Evolutionary conservation across 2,113 vertebrate genomes (phyloP).

Genomic region (Ammodytes marinus): DNA sequence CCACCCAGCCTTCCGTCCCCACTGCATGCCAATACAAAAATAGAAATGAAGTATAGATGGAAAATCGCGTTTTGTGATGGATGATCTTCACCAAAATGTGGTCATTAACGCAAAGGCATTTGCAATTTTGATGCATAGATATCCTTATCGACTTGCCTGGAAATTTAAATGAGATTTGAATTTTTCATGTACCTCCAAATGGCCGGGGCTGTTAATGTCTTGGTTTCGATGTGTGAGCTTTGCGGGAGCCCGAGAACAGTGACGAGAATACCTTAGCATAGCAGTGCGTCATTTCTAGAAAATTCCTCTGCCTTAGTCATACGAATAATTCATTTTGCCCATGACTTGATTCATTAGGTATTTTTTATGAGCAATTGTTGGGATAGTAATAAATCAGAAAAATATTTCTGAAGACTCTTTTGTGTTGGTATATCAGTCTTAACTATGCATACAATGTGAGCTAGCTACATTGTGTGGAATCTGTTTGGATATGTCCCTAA

Average conservation of each 20-base stretch:
- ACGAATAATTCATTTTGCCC: slow-evolving; percentile 54
- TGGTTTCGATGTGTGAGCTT: slow-evolving; percentile 64
- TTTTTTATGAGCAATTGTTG: slow-evolving; percentile 23
- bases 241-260: slow-evolving; percentile 40
- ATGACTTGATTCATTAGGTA: slow-evolving; percentile 45
- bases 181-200: slow-evolving; percentile 82
- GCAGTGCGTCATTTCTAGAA: slow-evolving; percentile 40
- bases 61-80: slow-evolving; percentile 67
- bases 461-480: slow-evolving; percentile 1
- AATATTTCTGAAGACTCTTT: slow-evolving; percentile 46
- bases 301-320: slow-evolving; percentile 43
- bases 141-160: slow-evolving; percentile 63
- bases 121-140: slow-evolving; percentile 78
- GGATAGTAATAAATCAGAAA: slow-evolving; percentile 42
- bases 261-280: slow-evolving; percentile 55
- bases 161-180: slow-evolving; percentile 81
- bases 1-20: slow-evolving; percentile 48
- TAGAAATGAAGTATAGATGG: slow-evolving; percentile 51
- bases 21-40: slow-evolving; percentile 36
- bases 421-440: slow-evolving; percentile 31
- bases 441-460: slow-evolving; percentile 26
- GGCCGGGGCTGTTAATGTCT: slow-evolving; percentile 64
- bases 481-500: slow-evolving; percentile 1
- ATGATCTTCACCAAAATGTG: slow-evolving; percentile 65
- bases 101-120: slow-evolving; percentile 67